Percentiles rank a stretch among this genome's conserved stretches.
Conservation (phyloP, 2,888 invertebrate genomes). For the Tillus elongatus region DNA sequence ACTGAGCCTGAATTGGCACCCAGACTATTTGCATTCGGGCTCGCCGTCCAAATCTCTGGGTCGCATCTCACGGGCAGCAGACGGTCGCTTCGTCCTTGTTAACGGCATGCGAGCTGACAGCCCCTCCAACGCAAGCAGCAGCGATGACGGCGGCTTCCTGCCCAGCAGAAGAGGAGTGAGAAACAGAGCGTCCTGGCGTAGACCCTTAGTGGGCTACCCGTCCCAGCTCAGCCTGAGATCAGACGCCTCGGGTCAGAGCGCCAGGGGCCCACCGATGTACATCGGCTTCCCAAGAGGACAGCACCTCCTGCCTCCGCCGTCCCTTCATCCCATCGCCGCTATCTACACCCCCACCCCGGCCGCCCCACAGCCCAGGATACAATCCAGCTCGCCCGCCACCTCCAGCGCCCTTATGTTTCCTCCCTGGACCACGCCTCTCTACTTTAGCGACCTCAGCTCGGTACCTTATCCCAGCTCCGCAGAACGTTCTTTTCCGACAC, state of each 20-base stretch:
- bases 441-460: constrained; percentile 81
- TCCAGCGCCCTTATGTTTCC: constrained; percentile 50
- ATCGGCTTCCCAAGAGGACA: constrained; percentile 29
- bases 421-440: constrained; percentile 64
- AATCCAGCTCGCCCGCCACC: constrained; percentile 57
- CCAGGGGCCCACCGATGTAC: constrained; percentile 34
- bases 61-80: constrained; percentile 63
- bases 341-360: constrained; percentile 42
- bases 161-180: constrained; percentile 46
- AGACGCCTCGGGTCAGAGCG: constrained; percentile 54
- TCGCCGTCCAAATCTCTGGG: constrained; percentile 44
- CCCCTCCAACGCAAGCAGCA: constrained; percentile 52
- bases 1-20: constrained; percentile 39
- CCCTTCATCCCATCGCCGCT: constrained; percentile 36
- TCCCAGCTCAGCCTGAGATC: constrained; percentile 60
- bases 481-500: constrained; percentile 69
- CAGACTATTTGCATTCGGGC: constrained; percentile 38
- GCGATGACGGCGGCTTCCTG: constrained; percentile 79
- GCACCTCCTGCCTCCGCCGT: constrained; percentile 37
- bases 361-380: constrained; percentile 47
- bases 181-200: constrained; percentile 54
- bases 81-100: constrained; percentile 61
- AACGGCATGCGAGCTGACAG: constrained; percentile 48
- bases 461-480: constrained; percentile 73
- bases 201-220: constrained; percentile 54